These are phyloP conservation scores for Lipophrys pholis DNA, from an alignment of 2,113 vertebrate species.

Conservation along the genomic window DNA sequence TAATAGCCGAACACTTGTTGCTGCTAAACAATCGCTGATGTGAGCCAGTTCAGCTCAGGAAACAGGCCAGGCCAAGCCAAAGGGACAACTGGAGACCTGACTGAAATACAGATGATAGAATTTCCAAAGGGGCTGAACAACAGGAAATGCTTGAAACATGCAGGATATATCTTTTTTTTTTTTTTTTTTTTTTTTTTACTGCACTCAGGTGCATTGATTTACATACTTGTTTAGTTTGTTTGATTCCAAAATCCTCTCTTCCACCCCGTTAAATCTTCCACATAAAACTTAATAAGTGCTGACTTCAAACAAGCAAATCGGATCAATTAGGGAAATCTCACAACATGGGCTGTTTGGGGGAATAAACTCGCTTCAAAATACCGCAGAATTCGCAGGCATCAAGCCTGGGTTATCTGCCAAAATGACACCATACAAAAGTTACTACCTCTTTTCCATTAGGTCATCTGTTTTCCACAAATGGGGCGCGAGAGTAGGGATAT, in stretches of 20 bases:
- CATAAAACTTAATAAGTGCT: slow-evolving; percentile 78
- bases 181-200: slow-evolving; percentile 68
- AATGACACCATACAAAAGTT: slow-evolving; percentile 66
- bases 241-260: slow-evolving; percentile 65
- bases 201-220: slow-evolving; percentile 80
- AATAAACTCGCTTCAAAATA: slow-evolving; percentile 54
- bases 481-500: slow-evolving; percentile 38
- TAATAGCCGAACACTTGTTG: slow-evolving; percentile 5
- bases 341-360: slow-evolving; percentile 57
- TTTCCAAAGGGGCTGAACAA: slow-evolving; percentile 55
- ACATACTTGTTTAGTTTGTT: slow-evolving; percentile 76
- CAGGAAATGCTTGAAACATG: slow-evolving; percentile 69
- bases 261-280: slow-evolving; percentile 67
- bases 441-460: slow-evolving; percentile 73
- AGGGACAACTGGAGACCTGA: slow-evolving; percentile 36
- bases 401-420: slow-evolving; percentile 58
- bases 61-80: slow-evolving; percentile 39
- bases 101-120: slow-evolving; percentile 43
- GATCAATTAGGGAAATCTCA: slow-evolving; percentile 74
- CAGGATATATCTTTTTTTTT: slow-evolving; percentile 51
- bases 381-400: slow-evolving; percentile 51
- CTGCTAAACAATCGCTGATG: slow-evolving; percentile 11
- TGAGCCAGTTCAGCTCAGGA: slow-evolving; percentile 17
- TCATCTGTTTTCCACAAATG: slow-evolving; percentile 70
- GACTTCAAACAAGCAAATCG: slow-evolving; percentile 74